Evolutionary conservation across 2,113 vertebrate species (phyloP).

Genomic region (Sceloporus tristichus): DNA sequence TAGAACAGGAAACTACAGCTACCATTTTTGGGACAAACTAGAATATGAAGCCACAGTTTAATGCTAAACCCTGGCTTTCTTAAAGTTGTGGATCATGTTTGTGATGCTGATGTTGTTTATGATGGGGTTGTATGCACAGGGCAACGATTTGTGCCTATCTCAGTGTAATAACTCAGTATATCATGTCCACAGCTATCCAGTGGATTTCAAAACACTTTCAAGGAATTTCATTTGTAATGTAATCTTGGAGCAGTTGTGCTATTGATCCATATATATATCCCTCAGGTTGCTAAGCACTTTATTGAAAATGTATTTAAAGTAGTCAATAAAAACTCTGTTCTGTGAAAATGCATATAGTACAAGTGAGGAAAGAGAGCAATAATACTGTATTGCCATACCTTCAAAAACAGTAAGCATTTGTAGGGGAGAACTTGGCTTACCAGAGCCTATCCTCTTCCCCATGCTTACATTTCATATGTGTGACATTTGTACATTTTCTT

Average conservation of each 20-base stretch:
- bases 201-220: not conserved
- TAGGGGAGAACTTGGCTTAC: not conserved
- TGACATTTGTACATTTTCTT: not conserved
- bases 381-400: too few species aligned
- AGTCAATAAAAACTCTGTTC: not conserved
- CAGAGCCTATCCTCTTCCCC: not conserved
- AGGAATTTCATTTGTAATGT: not conserved
- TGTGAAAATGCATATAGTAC: not conserved
- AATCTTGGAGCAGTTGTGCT: not conserved
- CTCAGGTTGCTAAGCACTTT: not conserved
- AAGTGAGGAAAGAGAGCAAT: not conserved
- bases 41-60: not conserved
- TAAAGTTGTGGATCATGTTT: not conserved
- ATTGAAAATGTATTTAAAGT: not conserved
- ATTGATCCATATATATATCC: not conserved
- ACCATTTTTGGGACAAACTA: not conserved
- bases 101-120: too few species aligned
- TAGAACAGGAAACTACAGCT: not conserved
- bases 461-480: too few species aligned
- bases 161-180: not conserved
- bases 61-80: not conserved
- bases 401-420: not conserved
- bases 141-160: not conserved
- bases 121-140: not conserved
- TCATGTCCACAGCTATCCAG: not conserved